Conservation (phyloP, 2,797 vertebrate genomes). For the Oryzias sinensis region DNA sequence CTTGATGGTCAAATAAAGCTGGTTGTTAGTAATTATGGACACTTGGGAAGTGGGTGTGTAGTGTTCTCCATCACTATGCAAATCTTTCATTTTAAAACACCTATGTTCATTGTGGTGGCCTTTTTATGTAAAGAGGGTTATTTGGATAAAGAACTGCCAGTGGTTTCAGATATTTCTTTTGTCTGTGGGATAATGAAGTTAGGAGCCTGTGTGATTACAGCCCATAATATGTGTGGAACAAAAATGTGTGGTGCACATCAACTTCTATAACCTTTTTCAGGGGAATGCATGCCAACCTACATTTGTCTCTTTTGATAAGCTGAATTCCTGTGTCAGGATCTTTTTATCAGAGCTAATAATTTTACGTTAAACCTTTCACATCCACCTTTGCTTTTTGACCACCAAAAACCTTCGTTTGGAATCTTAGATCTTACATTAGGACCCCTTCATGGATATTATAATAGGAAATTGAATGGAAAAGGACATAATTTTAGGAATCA, state of each 20-base stretch:
- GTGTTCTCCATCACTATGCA: constrained; percentile 68
- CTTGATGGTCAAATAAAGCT: constrained; percentile 68
- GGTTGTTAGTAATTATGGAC: constrained; percentile 58
- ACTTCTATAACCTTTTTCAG: constrained; percentile 2
- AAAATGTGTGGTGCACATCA: constrained; percentile 39
- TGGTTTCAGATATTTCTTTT: constrained; percentile 33
- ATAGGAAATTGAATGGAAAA: no score
- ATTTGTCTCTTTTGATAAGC: constrained; percentile 12
- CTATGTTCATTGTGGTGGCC: constrained; percentile 52
- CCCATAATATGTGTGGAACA: constrained; percentile 24
- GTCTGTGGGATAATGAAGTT: constrained; percentile 45
- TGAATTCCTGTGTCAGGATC: constrained; percentile 9
- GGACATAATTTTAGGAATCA: no score
- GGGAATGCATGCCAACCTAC: constrained; percentile 3
- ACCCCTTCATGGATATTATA: no score
- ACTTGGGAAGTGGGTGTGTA: constrained; percentile 30
- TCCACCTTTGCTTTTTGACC: no score
- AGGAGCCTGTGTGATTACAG: constrained; percentile 37
- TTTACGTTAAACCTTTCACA: not conserved
- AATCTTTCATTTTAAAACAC: constrained; percentile 60
- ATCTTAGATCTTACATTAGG: no score
- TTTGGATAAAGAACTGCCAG: constrained; percentile 35
- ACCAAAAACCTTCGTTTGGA: no score
- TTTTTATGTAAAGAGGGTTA: constrained; percentile 51
- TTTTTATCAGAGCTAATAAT: not conserved